phyloP scores from a whole-genome alignment of 2,797 vertebrate species.

The Sebastes wilsoni region DNA sequence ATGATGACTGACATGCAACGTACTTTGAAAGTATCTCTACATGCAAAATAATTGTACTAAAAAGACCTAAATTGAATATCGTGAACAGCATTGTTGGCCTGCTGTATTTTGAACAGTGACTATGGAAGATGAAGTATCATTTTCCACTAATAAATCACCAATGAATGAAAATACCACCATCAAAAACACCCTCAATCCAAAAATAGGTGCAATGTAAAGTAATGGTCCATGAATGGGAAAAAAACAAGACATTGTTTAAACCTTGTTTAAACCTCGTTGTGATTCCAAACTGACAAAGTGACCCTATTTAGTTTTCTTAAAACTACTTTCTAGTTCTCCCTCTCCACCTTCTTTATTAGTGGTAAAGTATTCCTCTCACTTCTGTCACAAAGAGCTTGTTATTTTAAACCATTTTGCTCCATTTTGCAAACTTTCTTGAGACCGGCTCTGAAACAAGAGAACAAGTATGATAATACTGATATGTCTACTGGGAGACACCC shows the following conservation, averaged over 20 bases:
- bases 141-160: neutral
- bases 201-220: neutral
- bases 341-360: neutral
- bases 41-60: no score
- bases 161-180: no score
- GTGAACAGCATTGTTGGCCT: neutral
- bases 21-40: no score
- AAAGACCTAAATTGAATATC: neutral
- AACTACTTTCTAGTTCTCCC: neutral
- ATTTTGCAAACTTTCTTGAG: conserved; percentile 13
- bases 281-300: no score
- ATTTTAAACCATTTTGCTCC: neutral
- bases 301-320: neutral
- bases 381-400: neutral
- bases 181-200: neutral
- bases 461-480: conserved; percentile 1
- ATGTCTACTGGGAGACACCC: conserved; percentile 3
- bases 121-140: neutral
- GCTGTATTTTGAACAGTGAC: neutral
- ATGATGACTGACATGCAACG: neutral
- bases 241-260: no score
- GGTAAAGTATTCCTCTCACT: neutral
- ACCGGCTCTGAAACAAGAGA: neutral
- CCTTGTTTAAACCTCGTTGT: no score
- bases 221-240: neutral